phyloP scores from a whole-genome alignment of 2,113 vertebrate genomes.

The Bufo bufo region DNA sequence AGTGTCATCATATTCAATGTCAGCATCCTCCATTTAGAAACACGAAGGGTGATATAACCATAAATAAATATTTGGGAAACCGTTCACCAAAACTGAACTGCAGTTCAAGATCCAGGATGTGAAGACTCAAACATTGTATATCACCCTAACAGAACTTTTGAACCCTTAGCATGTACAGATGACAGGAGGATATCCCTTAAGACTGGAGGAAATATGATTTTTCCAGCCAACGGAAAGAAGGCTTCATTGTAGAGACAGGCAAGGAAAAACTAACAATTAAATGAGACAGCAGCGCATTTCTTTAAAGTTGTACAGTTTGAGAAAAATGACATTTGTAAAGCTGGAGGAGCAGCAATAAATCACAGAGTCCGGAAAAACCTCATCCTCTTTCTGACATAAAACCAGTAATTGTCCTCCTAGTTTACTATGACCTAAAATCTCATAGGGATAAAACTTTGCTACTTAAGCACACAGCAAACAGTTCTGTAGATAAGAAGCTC shows the following conservation, averaged over 20 bases:
- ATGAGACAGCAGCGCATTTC: background rate
- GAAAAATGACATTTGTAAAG: background rate
- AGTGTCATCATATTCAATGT: background rate
- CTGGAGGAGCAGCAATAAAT: background rate
- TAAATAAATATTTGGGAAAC: background rate
- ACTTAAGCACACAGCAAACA: background rate
- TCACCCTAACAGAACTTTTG: background rate
- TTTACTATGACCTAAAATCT: background rate
- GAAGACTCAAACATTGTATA: background rate
- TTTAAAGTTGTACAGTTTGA: background rate
- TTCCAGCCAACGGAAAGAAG: background rate
- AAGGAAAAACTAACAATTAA: background rate
- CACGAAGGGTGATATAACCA: background rate
- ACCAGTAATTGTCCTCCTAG: background rate
- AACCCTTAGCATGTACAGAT: background rate
- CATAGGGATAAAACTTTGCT: background rate
- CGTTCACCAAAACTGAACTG: background rate
- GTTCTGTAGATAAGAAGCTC: background rate
- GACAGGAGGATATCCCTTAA: conserved; percentile 23
- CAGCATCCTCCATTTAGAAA: background rate
- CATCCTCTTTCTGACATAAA: background rate
- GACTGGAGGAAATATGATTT: conserved; percentile 5
- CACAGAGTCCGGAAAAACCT: background rate
- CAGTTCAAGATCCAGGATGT: background rate
- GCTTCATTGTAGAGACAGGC: background rate